phyloP scores from a whole-genome alignment of 2,113 vertebrate species.

The Centropus unirufus region DNA sequence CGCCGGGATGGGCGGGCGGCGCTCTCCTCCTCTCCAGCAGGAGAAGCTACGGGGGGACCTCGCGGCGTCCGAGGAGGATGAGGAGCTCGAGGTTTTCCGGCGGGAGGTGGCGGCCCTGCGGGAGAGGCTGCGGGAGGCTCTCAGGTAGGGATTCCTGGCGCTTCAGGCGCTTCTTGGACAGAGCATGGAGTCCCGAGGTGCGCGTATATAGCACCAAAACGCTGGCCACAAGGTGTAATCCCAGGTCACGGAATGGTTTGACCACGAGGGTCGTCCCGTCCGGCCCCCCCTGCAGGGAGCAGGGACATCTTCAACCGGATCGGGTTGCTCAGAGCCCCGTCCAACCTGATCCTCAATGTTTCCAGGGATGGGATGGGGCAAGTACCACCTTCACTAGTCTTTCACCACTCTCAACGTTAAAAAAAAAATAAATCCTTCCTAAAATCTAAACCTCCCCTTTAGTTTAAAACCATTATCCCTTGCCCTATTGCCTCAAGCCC shows the following conservation, averaged over 20 bases:
- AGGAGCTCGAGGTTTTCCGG: conserved; percentile 63
- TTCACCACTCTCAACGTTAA: too few species aligned
- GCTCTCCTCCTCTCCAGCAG: conserved; percentile 67
- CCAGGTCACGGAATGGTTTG: background rate
- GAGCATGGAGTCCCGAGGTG: background rate
- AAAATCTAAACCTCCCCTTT: too few species aligned
- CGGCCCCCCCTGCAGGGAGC: too few species aligned
- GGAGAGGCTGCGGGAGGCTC: background rate
- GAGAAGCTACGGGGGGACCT: conserved; percentile 70
- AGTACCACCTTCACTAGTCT: too few species aligned
- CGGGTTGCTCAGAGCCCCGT: too few species aligned
- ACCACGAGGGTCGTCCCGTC: too few species aligned
- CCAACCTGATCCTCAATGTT: too few species aligned
- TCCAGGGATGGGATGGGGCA: too few species aligned
- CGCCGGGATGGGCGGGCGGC: conserved; percentile 55
- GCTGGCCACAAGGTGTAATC: background rate
- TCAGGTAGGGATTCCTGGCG: conserved; percentile 55
- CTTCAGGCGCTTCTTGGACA: background rate
- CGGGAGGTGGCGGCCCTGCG: conserved; percentile 7
- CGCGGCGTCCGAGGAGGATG: conserved; percentile 37
- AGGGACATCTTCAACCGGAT: too few species aligned
- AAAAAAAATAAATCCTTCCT: too few species aligned
- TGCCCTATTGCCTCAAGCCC: too few species aligned
- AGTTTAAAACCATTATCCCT: too few species aligned
- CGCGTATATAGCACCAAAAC: rapidly evolving